Evolutionary conservation across 2,797 vertebrate species (phyloP).

Genomic region (Sylvia borin): DNA sequence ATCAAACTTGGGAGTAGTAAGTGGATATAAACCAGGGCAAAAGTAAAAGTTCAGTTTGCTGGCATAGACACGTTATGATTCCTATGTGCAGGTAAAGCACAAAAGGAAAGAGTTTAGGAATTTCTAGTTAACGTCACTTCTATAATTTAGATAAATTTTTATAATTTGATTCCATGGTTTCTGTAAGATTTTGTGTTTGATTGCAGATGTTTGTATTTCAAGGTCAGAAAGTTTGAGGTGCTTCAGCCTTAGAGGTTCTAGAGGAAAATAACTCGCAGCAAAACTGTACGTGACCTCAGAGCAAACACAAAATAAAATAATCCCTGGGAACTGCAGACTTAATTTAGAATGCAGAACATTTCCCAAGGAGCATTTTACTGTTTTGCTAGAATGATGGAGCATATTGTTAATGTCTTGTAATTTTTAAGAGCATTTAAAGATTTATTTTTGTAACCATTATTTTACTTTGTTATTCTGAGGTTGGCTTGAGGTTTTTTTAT

Average conservation of each 20-base stretch:
- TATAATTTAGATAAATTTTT: not conserved
- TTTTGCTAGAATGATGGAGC: not conserved
- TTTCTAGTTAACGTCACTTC: not conserved
- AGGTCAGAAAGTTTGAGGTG: not conserved
- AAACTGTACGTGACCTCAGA: not conserved
- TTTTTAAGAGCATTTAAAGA: not conserved
- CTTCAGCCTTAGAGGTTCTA: not conserved
- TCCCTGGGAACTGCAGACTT: not conserved
- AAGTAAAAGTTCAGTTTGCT: not conserved
- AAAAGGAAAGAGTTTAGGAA: not conserved
- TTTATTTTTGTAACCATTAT: not conserved
- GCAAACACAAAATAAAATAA: not conserved
- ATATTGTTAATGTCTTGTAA: not conserved
- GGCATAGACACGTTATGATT: not conserved
- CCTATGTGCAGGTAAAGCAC: not conserved
- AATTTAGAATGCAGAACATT: not conserved
- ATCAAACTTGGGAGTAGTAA: not conserved
- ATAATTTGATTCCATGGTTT: not conserved
- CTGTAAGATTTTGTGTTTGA: not conserved
- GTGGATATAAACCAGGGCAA: not conserved
- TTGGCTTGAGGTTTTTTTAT: not conserved
- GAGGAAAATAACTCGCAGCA: not conserved
- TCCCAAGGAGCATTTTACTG: not conserved
- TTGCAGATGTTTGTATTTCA: not conserved
- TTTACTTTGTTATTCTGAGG: not conserved